These are phyloP conservation scores for Lathronympha strigana DNA, from an alignment of 2,888 invertebrate genomes.

Conservation along the genomic window DNA sequence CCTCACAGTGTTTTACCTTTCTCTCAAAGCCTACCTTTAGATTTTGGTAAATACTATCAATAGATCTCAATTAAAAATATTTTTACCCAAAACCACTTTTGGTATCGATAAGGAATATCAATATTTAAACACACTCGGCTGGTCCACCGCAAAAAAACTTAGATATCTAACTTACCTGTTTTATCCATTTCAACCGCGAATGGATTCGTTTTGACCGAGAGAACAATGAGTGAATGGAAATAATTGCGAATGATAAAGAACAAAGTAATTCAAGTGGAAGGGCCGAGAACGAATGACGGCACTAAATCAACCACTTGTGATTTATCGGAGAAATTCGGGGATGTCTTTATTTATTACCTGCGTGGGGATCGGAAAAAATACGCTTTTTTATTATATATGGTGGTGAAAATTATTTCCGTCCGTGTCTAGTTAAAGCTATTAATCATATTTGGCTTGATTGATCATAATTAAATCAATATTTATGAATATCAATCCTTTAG, in stretches of 20 bases:
- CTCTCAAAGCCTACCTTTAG: too few relatives aligned
- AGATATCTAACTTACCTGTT: too few relatives aligned
- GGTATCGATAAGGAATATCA: too few relatives aligned
- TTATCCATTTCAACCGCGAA: background rate
- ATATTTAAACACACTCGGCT: too few relatives aligned
- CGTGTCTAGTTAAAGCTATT: background rate
- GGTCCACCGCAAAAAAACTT: too few relatives aligned
- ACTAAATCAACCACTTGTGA: conserved; percentile 22
- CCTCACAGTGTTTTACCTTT: too few relatives aligned
- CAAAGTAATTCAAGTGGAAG: conserved; percentile 30
- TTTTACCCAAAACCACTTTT: too few relatives aligned
- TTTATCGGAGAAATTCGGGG: conserved; percentile 27
- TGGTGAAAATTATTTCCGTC: background rate
- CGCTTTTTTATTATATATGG: background rate
- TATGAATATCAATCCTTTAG: too few relatives aligned
- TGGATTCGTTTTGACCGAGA: conserved; percentile 3
- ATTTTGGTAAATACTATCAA: too few relatives aligned
- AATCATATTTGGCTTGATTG: too few relatives aligned
- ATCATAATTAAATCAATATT: too few relatives aligned
- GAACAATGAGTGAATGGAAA: conserved; percentile 38
- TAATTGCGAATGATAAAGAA: conserved; percentile 35
- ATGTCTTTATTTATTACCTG: conserved; percentile 7
- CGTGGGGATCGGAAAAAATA: background rate
- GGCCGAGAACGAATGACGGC: conserved; percentile 23
- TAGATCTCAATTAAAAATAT: too few relatives aligned